A percentile compares a stretch with the other conserved stretches of the same genome.
Conservation (phyloP, 2,113 vertebrate species). For the Hippocampus barbouri region DNA sequence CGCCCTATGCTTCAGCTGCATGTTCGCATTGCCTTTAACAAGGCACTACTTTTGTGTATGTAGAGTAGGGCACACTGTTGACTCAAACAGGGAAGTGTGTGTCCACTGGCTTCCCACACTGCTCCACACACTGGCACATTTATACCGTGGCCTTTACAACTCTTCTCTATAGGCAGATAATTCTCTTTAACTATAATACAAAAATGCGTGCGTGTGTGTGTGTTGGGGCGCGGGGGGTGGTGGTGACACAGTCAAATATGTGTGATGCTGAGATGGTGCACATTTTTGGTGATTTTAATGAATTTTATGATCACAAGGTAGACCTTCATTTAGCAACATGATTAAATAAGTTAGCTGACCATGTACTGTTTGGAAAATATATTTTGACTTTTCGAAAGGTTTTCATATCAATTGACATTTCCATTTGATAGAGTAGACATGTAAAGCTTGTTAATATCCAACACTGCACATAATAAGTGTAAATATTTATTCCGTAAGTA, state of each 20-base stretch:
- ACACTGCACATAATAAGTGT: too few species aligned
- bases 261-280: not conserved
- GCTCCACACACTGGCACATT: not conserved
- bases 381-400: too few species aligned
- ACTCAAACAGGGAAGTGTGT: slow-evolving; percentile 14
- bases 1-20: slow-evolving; percentile 29
- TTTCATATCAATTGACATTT: too few species aligned
- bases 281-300: not conserved
- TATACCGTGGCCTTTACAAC: slow-evolving; percentile 2
- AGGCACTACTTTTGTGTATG: slow-evolving; percentile 16
- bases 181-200: not conserved
- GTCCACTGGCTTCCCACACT: not conserved
- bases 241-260: too few species aligned
- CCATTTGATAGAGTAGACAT: too few species aligned
- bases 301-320: too few species aligned
- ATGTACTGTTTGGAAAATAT: too few species aligned
- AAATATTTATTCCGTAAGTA: too few species aligned
- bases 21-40: slow-evolving; percentile 13
- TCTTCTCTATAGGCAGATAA: not conserved
- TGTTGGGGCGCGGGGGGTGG: not conserved
- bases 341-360: too few species aligned
- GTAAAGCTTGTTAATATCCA: too few species aligned
- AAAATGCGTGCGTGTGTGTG: too few species aligned
- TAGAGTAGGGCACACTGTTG: slow-evolving; percentile 22
- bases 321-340: too few species aligned